Evolutionary conservation across 2,113 vertebrate genomes (phyloP).

Genomic region (Zingel zingel): DNA sequence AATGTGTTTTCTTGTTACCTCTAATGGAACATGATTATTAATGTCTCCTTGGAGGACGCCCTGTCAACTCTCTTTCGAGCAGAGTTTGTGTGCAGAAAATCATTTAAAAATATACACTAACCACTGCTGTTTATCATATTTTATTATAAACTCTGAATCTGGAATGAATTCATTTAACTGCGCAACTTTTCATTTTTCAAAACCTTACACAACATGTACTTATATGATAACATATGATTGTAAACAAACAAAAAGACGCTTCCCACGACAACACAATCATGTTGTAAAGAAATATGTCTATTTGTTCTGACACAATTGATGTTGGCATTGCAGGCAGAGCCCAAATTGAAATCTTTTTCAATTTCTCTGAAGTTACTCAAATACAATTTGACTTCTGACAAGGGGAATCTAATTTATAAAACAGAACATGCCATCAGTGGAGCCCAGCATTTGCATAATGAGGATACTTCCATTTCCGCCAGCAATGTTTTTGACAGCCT

Average conservation of each 20-base stretch:
- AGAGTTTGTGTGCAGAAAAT: conserved; percentile 85
- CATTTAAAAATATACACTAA: conserved; percentile 93
- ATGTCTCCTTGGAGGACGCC: conserved; percentile 92
- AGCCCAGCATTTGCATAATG: conserved; percentile 94
- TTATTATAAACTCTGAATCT: conserved; percentile 89
- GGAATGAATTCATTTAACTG: conserved; percentile 88
- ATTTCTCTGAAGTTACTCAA: conserved; percentile 94
- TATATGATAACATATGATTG: conserved; percentile 85
- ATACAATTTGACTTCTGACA: conserved; percentile 98
- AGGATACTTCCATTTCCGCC: conserved; percentile 92
- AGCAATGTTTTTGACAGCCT: conserved; percentile 92
- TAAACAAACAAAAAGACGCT: conserved; percentile 77
- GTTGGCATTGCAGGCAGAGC: conserved; percentile 87
- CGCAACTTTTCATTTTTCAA: conserved; percentile 83
- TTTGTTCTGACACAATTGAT: conserved; percentile 90
- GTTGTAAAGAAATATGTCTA: conserved; percentile 88
- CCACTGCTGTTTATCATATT: conserved; percentile 91
- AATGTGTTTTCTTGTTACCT: conserved; percentile 87
- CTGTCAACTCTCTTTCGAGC: conserved; percentile 80
- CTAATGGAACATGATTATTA: conserved; percentile 92
- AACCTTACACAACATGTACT: conserved; percentile 69
- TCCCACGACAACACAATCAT: conserved; percentile 88
- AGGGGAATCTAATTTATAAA: conserved; percentile 94
- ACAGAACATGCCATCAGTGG: conserved; percentile 94
- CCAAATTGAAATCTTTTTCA: conserved; percentile 94